phyloP scores from a whole-genome alignment of 2,797 vertebrate genomes.

The Diceros bicornis region DNA sequence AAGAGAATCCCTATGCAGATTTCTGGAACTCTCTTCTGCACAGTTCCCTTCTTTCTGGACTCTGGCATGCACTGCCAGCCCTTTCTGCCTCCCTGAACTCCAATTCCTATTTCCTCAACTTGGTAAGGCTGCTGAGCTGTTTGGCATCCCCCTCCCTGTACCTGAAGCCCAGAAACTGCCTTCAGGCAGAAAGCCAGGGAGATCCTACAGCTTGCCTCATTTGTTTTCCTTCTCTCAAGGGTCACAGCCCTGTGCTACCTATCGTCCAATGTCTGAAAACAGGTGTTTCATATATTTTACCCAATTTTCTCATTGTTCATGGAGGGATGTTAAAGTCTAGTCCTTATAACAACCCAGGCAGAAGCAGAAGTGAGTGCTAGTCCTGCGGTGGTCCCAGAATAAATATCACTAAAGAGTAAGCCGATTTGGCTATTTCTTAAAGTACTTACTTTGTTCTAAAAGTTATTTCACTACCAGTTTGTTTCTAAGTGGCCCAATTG shows the following conservation, averaged over 20 bases:
- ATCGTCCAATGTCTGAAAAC: accelerated
- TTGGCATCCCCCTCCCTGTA: neutral
- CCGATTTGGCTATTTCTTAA: neutral
- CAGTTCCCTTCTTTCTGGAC: too few relatives aligned
- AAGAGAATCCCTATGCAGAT: accelerated
- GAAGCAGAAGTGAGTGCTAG: neutral
- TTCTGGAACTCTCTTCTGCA: neutral
- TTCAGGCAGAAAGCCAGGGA: neutral
- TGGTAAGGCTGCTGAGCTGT: neutral
- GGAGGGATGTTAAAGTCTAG: neutral
- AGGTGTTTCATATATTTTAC: neutral
- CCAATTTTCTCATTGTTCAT: neutral
- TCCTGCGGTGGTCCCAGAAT: neutral
- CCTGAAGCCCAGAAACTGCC: neutral
- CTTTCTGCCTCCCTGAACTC: neutral
- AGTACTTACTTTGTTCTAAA: conserved; percentile 44
- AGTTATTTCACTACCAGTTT: neutral
- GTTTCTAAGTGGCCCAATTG: neutral
- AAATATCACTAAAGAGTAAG: neutral
- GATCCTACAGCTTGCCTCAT: accelerated
- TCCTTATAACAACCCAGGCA: neutral
- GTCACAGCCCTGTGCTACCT: neutral
- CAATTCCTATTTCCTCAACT: neutral
- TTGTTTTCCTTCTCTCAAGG: too few relatives aligned
- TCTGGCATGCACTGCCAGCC: too few relatives aligned